Evolutionary conservation across 2,113 vertebrate genomes (phyloP), one percentile per base, ranked within the genome.

Genomic region (Lipophrys pholis): DNA sequence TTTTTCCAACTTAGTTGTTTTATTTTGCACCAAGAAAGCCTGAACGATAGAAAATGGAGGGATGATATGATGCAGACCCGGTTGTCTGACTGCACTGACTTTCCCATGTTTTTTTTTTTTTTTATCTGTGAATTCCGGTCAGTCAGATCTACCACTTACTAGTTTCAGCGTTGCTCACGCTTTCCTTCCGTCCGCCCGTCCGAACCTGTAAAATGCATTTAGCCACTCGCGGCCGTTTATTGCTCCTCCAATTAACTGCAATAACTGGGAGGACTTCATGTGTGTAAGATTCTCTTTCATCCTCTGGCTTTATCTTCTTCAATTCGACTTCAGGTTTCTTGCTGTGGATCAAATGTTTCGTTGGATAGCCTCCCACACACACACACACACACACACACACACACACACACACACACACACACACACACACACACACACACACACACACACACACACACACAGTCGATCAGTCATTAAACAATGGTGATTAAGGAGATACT

Each of bases 181-280:
- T 62, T 63, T 42, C 54, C 36, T 40, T 70, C 49, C 6, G 1
- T 52, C n/a, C 1, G 5, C 43, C 57, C 5, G 51, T 70, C 78
- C 67, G 45, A 82, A 74, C 68, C 76, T 68, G 43, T 82, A 77
- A 82, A 80, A 60, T 77, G 65, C 58, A 64, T 65, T 75, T 58
- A 52, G 71, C 39, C 1, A 14, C 64, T 84, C 14, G 51, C 55
- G 71, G 76, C 65, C 61, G 40, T 82, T 80, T 75, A 60, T 57
- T 67, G 80, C 65, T 68, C 57, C 50, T 59, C 69, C 58, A 80
- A 52, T 83, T 75, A 82, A 74, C 46, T 80, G 48, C 38, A 69
- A 56, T 70, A 30, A 30, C 21, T 74, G 52, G 42, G 49, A 45
- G 76, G 66, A 54, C 61, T 58, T 55, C 7, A 11, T 6, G 8